Evolutionary conservation across 2,888 invertebrate genomes (phyloP), one percentile per base, ranked within the genome.

Genomic region (Cremastobaeus sp.): DNA sequence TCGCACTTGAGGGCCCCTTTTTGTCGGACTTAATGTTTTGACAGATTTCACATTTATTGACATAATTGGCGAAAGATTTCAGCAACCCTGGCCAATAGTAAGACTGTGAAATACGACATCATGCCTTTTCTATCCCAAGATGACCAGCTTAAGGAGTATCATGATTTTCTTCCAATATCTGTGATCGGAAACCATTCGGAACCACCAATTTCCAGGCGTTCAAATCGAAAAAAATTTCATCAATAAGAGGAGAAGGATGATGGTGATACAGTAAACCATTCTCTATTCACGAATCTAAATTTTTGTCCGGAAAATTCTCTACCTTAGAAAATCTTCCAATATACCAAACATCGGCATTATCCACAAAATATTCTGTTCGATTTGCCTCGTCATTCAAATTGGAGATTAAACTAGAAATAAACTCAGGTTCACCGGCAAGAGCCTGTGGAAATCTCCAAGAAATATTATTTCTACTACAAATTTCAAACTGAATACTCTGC

Each of bases 331-430:
- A 34, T 11, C 34, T 34, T 5, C 34, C 11, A 34, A 12, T 34
- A 14, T 34, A 34, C 34, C 34, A 34, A 34, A 14, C 11, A 34
- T 34, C 34, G n/a, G n/a, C n/a, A n/a, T n/a, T n/a, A n/a, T n/a
- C n/a, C n/a, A n/a, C n/a, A n/a, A n/a, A n/a, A n/a, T n/a, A n/a
- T n/a, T n/a, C n/a, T n/a, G n/a, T n/a, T n/a, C n/a, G n/a, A n/a
- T n/a, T n/a, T n/a, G n/a, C n/a, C n/a, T n/a, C n/a, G n/a, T n/a
- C n/a, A n/a, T n/a, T n/a, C n/a, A n/a, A n/a, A n/a, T n/a, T n/a
- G n/a, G n/a, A n/a, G n/a, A 3, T 34, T 1, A 14, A 14, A 34
- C 11, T 11, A n/a, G n/a, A 34, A 34, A 34, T n/a, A 11, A 2
- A 1, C 3, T 34, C 4, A 1, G n/a, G 1, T 34, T 34, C 34